Base-by-base conservation (phyloP, 2,113 vertebrate species). In the Phylloscopus whistleri region DNA sequence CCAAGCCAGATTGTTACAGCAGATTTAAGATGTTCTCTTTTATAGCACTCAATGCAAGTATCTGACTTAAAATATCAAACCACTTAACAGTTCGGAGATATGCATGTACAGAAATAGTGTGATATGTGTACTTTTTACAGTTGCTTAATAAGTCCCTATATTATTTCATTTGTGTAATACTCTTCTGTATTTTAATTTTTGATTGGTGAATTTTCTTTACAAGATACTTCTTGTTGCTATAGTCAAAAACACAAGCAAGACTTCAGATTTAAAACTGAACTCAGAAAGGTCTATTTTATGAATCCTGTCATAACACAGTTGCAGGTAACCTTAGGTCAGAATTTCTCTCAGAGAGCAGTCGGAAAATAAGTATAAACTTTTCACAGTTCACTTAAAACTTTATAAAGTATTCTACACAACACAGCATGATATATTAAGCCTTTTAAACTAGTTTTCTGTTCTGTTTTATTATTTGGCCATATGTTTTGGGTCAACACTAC, bases 351-450 rank as follows among this genome's bases (percentile, higher is more conserved):
- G 48, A 93, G 43, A 96, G 52, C n/a, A 76, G 10, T 48, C 17
- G 31, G 35, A 94, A 97, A 96, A 96, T 59, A 92, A 24, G 28
- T 46, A 92, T 78, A 95, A 93, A 88, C 60, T 90, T 96, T 93
- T 96, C 90, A 96, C 49, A 80, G 77, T 86, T 96, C 92, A 84
- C 68, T 95, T 97, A 93, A 97, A 97, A 95, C 41, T 94, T 97
- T 95, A 94, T 64, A 95, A 91, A 90, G 49, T 56, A 31, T 91
- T 84, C 75, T 93, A 70, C 82, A 90, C 84, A 56, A 64, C 74
- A 89, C 43, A 89, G 5, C 10, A n/a, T 37, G 91, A 48, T 72
- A 21, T 59, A 84, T 79, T 92, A 96, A 44, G 43, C 35, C 59
- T 74, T 89, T 90, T 72, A 96, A 96, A 86, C 24, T 63, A 79